Percentiles rank a stretch among this genome's conserved stretches.
Conservation (phyloP, 2,888 invertebrate species). For the Stenotaenia linearis region DNA sequence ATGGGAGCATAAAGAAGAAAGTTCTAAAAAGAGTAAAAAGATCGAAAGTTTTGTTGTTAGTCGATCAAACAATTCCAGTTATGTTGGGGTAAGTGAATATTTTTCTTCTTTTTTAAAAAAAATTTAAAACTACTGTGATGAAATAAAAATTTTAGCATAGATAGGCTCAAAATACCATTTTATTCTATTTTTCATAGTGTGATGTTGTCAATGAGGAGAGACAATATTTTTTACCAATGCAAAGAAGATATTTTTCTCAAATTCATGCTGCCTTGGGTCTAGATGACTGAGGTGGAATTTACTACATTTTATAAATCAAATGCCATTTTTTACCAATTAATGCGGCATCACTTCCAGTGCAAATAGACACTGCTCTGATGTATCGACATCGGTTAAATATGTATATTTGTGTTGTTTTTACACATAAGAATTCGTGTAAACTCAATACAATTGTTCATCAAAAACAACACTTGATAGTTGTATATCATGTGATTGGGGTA, state of each 20-base stretch:
- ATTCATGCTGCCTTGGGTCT: slow-evolving; percentile 40
- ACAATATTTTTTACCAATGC: slow-evolving; percentile 40
- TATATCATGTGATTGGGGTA: too few species aligned
- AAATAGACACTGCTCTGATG: too few species aligned
- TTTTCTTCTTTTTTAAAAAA: neutral
- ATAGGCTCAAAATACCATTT: neutral
- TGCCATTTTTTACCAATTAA: too few species aligned
- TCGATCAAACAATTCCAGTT: slow-evolving; percentile 31
- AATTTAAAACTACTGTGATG: neutral
- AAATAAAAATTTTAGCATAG: neutral
- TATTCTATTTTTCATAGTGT: slow-evolving; percentile 37
- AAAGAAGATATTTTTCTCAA: slow-evolving; percentile 40
- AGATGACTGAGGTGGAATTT: slow-evolving; percentile 35
- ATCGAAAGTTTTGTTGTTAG: neutral
- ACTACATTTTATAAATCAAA: too few species aligned
- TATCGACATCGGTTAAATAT: too few species aligned
- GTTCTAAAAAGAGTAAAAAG: neutral
- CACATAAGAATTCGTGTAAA: too few species aligned
- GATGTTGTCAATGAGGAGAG: slow-evolving; percentile 40
- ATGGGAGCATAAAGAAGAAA: slow-evolving; percentile 32
- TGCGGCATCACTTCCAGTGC: too few species aligned
- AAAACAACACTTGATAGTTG: too few species aligned
- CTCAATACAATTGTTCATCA: too few species aligned
- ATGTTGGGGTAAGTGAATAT: slow-evolving; percentile 36
- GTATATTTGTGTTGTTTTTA: too few species aligned